Conservation (phyloP, 2,888 invertebrate species). For the Glaucopsyche alexis region DNA sequence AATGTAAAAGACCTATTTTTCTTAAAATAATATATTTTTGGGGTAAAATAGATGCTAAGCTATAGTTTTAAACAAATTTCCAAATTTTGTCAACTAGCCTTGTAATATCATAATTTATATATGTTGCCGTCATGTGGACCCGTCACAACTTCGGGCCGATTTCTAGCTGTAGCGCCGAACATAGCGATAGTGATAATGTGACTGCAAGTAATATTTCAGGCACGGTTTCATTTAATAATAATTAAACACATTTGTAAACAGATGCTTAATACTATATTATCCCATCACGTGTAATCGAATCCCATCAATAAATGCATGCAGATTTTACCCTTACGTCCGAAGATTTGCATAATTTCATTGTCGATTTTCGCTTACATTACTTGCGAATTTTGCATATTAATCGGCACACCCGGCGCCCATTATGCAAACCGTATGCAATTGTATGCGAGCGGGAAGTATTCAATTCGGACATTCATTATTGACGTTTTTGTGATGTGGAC, state of each 20-base stretch:
- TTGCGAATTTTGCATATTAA: constrained; percentile 46
- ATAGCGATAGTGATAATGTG: no score
- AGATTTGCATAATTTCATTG: constrained; percentile 37
- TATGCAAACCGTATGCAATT: constrained; percentile 54
- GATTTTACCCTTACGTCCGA: constrained; percentile 27
- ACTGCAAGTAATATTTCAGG: neutral
- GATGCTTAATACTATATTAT: constrained; percentile 8
- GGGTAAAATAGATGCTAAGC: no score
- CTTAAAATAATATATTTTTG: no score
- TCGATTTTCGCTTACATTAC: constrained; percentile 43
- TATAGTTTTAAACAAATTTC: no score
- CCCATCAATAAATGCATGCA: constrained; percentile 26
- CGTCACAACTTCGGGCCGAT: no score
- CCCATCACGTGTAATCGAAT: constrained; percentile 22
- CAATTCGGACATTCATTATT: constrained; percentile 33
- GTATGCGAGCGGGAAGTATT: constrained; percentile 41
- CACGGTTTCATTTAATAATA: neutral
- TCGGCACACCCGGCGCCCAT: constrained; percentile 43
- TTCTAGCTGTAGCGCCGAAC: no score
- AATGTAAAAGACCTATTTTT: no score
- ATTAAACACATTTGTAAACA: constrained; percentile 13
- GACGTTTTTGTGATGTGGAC: constrained; percentile 18
- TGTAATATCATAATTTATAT: no score
- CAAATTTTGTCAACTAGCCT: no score
- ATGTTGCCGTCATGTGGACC: no score